phyloP scores from a whole-genome alignment of 2,797 vertebrate genomes.

The Poeciliopsis turneri region DNA sequence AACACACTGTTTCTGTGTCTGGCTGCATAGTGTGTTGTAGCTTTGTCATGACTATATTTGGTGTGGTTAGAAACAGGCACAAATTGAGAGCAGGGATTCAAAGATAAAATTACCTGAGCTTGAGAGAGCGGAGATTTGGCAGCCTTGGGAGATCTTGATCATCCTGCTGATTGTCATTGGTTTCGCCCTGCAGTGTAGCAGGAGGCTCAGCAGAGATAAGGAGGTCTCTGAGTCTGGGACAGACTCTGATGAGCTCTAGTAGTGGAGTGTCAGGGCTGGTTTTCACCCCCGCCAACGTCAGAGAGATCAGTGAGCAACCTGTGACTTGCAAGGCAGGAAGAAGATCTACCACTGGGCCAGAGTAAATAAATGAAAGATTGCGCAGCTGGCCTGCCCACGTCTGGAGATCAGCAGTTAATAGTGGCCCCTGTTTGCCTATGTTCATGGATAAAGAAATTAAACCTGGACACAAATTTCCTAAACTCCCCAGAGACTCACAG shows the following conservation, averaged over 20 bases:
- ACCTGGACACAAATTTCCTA: slow-evolving; percentile 72
- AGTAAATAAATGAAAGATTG: slow-evolving; percentile 72
- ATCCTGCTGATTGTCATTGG: slow-evolving; percentile 1
- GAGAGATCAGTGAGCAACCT: slow-evolving; percentile 72
- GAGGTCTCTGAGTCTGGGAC: slow-evolving; percentile 78
- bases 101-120: slow-evolving; percentile 66
- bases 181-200: slow-evolving; percentile 2
- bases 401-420: slow-evolving; percentile 44
- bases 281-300: slow-evolving; percentile 82
- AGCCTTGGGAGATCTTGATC: slow-evolving; percentile 58
- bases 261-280: slow-evolving; percentile 63
- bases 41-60: background rate
- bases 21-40: background rate
- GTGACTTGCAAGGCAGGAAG: slow-evolving; percentile 56
- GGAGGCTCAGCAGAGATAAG: slow-evolving; percentile 67
- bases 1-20: background rate
- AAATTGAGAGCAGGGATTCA: background rate
- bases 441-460: slow-evolving; percentile 64
- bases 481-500: slow-evolving; percentile 60
- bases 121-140: slow-evolving; percentile 70
- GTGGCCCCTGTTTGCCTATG: slow-evolving; percentile 14
- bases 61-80: background rate
- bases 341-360: slow-evolving; percentile 66
- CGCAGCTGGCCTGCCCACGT: slow-evolving; percentile 74
- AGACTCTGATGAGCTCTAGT: slow-evolving; percentile 71